Base-by-base conservation (phyloP, 2,888 invertebrate species). In the Phortica magna region DNA sequence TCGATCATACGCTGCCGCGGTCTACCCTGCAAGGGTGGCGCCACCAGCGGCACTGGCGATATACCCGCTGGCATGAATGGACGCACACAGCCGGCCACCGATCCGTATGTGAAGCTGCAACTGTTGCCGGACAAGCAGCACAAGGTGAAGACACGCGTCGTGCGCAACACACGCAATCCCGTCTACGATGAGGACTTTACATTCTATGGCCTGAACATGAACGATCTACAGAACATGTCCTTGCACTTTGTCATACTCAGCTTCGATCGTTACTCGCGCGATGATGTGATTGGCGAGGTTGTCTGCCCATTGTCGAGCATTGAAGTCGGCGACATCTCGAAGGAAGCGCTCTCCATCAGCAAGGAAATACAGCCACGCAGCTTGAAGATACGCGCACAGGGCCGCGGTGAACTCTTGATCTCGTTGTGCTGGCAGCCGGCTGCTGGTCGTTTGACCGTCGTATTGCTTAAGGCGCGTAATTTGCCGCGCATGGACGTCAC, bases 161-260 rank as follows among this genome's bases (percentile, higher is more conserved):
- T 99, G 57, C 95, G 99, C 82, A 98, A 99, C 91, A 99, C 99
- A 67, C 94, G 97, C 74, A 97, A 98, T 93, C 99, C 99, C 0
- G 96, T 98, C 1, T 99, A 99, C 92, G 99, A 99, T 89, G 99
- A 99, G 92, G 99, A 99, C 92, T 99, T 99, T 92, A 99, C 99
- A 0, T 99, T 99, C 94, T 99, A 98, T 91, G 99, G 99, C 75
- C 95, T 98, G 87, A 95, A 95, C 72, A 95, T 95, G 83, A 95
- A 96, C 89, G 98, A 98, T 92, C 93, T 98, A 78, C 94, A 96
- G 90, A 95, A 95, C 89, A 97, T 98, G 92, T 98, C 98, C 6
- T 93, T 98, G 74, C 98, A 98, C 93, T 98, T 98, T 92, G 97
- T 98, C 75, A 96, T 98, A 19, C 94, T 97, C 90, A 99, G 96